phyloP scores from a whole-genome alignment of 2,888 invertebrate species.

The Noctua fimbriata region DNA sequence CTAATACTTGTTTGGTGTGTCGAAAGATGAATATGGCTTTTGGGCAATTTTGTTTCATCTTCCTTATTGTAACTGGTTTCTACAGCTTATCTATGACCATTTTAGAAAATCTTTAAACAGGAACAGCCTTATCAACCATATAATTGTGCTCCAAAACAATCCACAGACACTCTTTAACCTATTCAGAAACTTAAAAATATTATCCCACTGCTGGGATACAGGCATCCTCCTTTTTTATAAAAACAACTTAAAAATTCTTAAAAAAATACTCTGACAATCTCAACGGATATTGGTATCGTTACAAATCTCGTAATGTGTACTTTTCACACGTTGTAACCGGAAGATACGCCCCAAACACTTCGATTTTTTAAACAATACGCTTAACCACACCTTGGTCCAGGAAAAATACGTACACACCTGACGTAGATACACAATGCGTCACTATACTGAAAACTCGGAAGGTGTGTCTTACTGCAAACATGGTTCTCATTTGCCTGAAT shows the following conservation, averaged over 20 bases:
- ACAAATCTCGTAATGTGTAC: conserved; percentile 35
- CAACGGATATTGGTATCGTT: conserved; percentile 43
- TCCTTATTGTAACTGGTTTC: not conserved
- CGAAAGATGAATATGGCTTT: conserved; percentile 5
- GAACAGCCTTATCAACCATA: not conserved
- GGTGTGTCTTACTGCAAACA: conserved; percentile 19
- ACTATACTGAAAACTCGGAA: conserved; percentile 31
- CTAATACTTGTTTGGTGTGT: conserved; percentile 2
- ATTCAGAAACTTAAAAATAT: not conserved
- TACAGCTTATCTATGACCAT: not conserved
- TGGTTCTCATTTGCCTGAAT: not conserved
- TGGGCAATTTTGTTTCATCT: not conserved
- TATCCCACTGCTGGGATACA: not conserved
- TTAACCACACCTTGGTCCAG: conserved; percentile 59
- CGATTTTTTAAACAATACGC: conserved; percentile 66
- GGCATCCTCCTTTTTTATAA: not conserved
- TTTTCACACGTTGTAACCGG: conserved; percentile 54
- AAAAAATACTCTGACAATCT: conserved; percentile 15
- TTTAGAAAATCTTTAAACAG: not conserved
- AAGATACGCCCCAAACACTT: conserved; percentile 37
- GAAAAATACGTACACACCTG: conserved; percentile 46
- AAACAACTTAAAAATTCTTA: not conserved
- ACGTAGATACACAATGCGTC: conserved; percentile 36
- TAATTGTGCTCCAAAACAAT: not conserved
- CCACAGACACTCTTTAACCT: not conserved